Evolutionary conservation across 2,797 vertebrate genomes (phyloP).

Genomic region (Molothrus ater): DNA sequence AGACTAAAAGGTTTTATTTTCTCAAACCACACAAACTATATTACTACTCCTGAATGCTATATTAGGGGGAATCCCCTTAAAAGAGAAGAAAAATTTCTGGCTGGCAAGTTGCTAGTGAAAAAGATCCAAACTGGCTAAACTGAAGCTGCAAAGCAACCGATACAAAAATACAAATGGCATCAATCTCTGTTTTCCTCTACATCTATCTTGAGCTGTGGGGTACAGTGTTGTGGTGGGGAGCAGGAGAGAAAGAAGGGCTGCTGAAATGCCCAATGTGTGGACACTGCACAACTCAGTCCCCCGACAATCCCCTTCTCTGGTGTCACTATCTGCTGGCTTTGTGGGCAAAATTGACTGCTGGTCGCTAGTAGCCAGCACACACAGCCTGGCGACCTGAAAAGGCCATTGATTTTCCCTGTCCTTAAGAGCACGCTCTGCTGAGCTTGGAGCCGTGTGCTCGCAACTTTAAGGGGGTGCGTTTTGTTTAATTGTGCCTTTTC

Average conservation of each 20-base stretch:
- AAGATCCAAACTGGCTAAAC: conserved; percentile 22
- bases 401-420: conserved; percentile 37
- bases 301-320: not conserved
- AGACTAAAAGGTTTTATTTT: conserved; percentile 56
- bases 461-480: conserved; percentile 63
- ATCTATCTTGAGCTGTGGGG: not conserved
- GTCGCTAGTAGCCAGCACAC: not conserved
- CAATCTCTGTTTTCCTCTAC: not conserved
- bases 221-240: not conserved
- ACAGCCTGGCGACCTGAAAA: not conserved
- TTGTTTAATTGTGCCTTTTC: conserved; percentile 60
- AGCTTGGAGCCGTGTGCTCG: not conserved
- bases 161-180: not conserved
- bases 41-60: not conserved
- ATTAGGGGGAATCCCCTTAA: not conserved
- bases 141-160: not conserved
- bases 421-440: conserved; percentile 37
- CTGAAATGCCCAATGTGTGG: not conserved
- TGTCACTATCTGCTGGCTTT: not conserved
- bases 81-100: not conserved
- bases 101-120: not conserved
- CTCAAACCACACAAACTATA: conserved; percentile 3
- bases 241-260: not conserved
- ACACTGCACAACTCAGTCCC: rapidly evolving
- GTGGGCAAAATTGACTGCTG: not conserved